phyloP scores from a whole-genome alignment of 2,888 invertebrate species.

The Galerucella pusilla region DNA sequence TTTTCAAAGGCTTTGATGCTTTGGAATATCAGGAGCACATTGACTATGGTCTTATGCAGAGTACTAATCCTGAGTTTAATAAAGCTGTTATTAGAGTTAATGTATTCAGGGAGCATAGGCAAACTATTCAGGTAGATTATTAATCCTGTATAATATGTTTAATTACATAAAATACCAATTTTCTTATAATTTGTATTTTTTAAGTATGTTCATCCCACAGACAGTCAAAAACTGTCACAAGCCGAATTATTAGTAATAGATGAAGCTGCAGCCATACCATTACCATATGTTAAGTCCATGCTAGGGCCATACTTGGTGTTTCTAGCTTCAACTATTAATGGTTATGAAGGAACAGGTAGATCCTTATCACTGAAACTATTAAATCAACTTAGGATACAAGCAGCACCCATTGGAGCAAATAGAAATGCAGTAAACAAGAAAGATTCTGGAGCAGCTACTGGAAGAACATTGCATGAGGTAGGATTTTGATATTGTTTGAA shows the following conservation, averaged over 20 bases:
- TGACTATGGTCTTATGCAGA: constrained; percentile 94
- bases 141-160: not conserved
- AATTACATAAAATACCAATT: too few relatives aligned
- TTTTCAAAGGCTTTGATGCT: constrained; percentile 94
- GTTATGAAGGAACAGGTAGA: constrained; percentile 98
- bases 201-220: constrained; percentile 95
- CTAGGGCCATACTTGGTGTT: constrained; percentile 93
- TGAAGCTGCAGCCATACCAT: constrained; percentile 98
- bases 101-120: constrained; percentile 88
- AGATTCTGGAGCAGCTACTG: constrained; percentile 65
- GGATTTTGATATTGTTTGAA: constrained; percentile 45
- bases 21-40: constrained; percentile 95
- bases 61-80: constrained; percentile 95
- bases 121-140: constrained; percentile 84
- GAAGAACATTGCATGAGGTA: constrained; percentile 70
- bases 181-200: constrained; percentile 42
- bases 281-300: constrained; percentile 90
- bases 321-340: constrained; percentile 96
- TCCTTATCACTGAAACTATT: constrained; percentile 95
- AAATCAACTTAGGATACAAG: constrained; percentile 81
- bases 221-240: constrained; percentile 87
- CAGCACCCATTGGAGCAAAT: constrained; percentile 67
- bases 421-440: constrained; percentile 65
- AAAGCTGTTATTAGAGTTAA: constrained; percentile 95
- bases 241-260: constrained; percentile 97